A percentile compares a stretch with the other conserved stretches of the same genome.
These are phyloP conservation scores for Numenius arquata DNA, from an alignment of 2,113 vertebrate genomes.

Conservation along the genomic window DNA sequence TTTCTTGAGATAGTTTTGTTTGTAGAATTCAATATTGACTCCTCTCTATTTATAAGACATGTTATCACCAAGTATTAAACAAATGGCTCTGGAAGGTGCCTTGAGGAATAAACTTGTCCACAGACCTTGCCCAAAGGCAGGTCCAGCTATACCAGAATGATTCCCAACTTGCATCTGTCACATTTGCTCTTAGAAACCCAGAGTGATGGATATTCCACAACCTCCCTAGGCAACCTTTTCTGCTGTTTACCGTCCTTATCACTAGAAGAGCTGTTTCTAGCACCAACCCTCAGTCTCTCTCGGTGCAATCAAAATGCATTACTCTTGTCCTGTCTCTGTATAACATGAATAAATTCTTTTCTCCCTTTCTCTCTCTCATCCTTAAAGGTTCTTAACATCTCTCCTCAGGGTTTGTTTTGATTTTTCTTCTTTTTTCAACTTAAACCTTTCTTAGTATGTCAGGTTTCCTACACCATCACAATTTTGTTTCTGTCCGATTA, in stretches of 20 bases:
- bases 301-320: not conserved
- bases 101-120: not conserved
- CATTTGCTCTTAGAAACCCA: not conserved
- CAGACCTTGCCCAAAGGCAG: constrained; percentile 3
- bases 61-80: not conserved
- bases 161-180: constrained; percentile 7
- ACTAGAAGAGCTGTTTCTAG: not conserved
- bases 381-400: not conserved
- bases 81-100: not conserved
- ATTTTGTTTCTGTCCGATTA: not conserved
- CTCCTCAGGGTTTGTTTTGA: not conserved
- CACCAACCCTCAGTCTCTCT: not conserved
- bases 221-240: not conserved
- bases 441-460: not conserved
- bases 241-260: not conserved
- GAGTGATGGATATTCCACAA: constrained; percentile 1
- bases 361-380: not conserved
- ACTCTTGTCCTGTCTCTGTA: not conserved
- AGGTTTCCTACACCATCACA: not conserved
- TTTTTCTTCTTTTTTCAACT: not conserved
- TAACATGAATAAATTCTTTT: not conserved
- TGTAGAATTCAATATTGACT: not conserved
- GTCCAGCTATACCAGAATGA: not conserved
- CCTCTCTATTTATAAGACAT: not conserved
- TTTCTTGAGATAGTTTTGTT: not conserved